A percentile compares a stretch with the other conserved stretches of the same genome.
Evolutionary conservation across 2,113 vertebrate genomes (phyloP).

Genomic region (Steatornis caripensis): DNA sequence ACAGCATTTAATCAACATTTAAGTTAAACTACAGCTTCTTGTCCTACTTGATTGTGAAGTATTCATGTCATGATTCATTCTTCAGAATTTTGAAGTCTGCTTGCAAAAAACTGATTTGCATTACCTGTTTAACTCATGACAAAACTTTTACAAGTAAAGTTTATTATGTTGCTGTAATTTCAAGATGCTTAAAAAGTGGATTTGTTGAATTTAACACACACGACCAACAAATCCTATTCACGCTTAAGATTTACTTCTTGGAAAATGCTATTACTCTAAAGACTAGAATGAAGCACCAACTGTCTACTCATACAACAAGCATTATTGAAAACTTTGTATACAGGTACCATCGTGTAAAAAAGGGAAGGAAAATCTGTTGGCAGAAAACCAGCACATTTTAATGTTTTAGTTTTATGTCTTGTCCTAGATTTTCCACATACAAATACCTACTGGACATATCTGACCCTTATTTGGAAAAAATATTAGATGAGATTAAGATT

Average conservation of each 20-base stretch:
- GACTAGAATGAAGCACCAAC: background rate
- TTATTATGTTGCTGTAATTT: background rate
- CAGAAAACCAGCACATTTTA: fast-evolving
- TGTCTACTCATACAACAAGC: background rate
- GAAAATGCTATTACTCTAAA: background rate
- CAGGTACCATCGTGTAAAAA: background rate
- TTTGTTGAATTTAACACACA: background rate
- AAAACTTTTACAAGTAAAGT: background rate
- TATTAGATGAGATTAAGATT: background rate
- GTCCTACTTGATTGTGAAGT: background rate
- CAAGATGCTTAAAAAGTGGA: background rate
- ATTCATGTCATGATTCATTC: background rate
- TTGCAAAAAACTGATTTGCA: background rate
- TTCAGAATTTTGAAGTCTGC: background rate
- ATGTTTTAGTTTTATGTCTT: background rate
- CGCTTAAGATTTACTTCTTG: background rate
- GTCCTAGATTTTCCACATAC: background rate
- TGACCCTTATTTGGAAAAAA: background rate
- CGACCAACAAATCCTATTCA: background rate
- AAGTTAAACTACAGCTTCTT: background rate
- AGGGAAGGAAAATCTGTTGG: background rate
- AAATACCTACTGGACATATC: background rate
- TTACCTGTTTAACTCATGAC: background rate
- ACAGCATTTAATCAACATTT: background rate
- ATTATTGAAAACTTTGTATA: background rate